Conservation (phyloP, 2,113 vertebrate genomes). For the Sakesphorus luctuosus region DNA sequence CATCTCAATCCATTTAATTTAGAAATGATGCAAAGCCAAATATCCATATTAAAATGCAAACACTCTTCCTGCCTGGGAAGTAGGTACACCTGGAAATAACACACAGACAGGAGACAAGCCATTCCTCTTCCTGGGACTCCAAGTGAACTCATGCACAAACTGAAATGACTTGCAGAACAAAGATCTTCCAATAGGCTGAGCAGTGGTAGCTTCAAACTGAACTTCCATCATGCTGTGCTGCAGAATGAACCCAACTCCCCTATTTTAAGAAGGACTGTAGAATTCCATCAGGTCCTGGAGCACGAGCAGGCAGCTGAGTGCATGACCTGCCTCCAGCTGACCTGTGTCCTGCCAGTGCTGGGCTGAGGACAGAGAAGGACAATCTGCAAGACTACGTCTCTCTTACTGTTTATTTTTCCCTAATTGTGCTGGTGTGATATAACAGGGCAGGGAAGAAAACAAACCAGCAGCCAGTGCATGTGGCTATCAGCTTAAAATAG, state of each 20-base stretch:
- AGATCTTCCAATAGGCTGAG: not conserved
- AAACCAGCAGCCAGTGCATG: slow-evolving; percentile 69
- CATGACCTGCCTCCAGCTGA: not conserved
- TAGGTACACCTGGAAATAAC: not conserved
- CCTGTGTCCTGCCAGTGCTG: not conserved
- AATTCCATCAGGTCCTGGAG: not conserved
- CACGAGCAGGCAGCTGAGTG: not conserved
- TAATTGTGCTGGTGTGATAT: not conserved
- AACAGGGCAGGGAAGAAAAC: not conserved
- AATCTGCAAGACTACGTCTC: not conserved
- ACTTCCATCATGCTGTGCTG: not conserved
- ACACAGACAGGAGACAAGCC: not conserved
- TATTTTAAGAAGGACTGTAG: not conserved
- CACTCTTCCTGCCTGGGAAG: not conserved
- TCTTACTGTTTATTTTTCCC: not conserved
- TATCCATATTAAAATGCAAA: not conserved
- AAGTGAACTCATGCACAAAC: not conserved
- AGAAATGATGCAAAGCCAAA: not conserved
- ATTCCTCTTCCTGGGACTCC: not conserved
- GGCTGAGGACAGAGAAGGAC: not conserved
- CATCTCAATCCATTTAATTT: not conserved
- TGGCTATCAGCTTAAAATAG: slow-evolving; percentile 77
- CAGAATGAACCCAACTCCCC: not conserved
- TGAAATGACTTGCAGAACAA: not conserved
- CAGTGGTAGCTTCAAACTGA: not conserved